Evolutionary conservation across 2,888 invertebrate species (phyloP).

Genomic region (Stenurella melanura): DNA sequence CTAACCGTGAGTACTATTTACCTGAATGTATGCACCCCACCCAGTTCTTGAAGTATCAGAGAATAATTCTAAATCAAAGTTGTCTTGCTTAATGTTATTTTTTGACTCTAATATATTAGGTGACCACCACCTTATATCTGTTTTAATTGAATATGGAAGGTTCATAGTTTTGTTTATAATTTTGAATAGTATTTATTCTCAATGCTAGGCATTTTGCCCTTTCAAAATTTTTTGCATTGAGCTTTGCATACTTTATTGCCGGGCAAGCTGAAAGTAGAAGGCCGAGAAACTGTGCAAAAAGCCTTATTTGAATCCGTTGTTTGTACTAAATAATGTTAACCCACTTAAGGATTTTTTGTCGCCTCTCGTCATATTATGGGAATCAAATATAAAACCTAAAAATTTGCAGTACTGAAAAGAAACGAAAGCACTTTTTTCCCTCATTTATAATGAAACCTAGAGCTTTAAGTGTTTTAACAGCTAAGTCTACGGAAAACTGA

Average conservation of each 20-base stretch:
- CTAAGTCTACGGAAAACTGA: background rate
- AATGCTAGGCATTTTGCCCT: background rate
- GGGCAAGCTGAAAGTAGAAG: background rate
- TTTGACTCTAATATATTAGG: background rate
- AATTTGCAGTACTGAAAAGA: constrained; percentile 24
- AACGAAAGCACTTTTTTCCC: constrained; percentile 28
- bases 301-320: background rate
- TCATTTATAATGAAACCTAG: constrained; percentile 30
- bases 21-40: background rate
- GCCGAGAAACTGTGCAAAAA: background rate
- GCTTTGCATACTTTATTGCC: background rate
- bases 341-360: background rate
- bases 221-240: background rate
- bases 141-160: background rate
- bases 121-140: constrained; percentile 1
- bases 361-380: background rate
- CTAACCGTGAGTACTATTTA: background rate
- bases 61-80: background rate
- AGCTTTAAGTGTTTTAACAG: background rate
- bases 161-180: background rate
- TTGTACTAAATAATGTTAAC: background rate
- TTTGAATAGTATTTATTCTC: background rate
- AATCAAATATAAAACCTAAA: constrained; percentile 29
- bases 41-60: background rate
- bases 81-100: background rate